These are phyloP conservation scores for Anolis carolinensis DNA, from an alignment of 2,113 vertebrate species.

Conservation along the genomic window DNA sequence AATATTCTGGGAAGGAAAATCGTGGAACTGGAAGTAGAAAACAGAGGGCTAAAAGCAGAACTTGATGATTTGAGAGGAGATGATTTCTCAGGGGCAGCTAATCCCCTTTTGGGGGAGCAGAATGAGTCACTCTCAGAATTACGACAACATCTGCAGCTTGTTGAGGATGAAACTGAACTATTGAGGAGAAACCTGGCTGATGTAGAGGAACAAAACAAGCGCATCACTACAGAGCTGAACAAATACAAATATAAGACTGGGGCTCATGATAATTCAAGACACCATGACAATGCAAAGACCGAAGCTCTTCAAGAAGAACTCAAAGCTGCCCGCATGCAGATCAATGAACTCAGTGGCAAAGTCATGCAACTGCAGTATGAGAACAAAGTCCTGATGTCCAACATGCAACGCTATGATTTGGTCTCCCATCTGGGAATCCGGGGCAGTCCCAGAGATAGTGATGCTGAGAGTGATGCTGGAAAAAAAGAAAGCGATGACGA, in stretches of 20 bases:
- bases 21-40: constrained; percentile 97
- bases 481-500: constrained; percentile 94
- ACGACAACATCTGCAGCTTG: constrained; percentile 95
- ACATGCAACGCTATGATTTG: constrained; percentile 98
- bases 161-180: constrained; percentile 96
- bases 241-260: constrained; percentile 96
- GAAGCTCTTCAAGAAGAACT: constrained; percentile 95
- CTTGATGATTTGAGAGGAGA: constrained; percentile 96
- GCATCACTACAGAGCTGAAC: constrained; percentile 91
- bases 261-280: constrained; percentile 84
- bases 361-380: constrained; percentile 99
- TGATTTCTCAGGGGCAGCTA: constrained; percentile 81
- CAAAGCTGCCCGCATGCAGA: constrained; percentile 92
- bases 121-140: constrained; percentile 93
- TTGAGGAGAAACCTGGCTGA: constrained; percentile 94
- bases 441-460: constrained; percentile 92
- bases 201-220: constrained; percentile 96
- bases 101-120: constrained; percentile 86
- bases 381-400: constrained; percentile 96
- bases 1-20: constrained; percentile 98
- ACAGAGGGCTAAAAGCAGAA: constrained; percentile 95
- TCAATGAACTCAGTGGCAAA: constrained; percentile 97
- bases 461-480: constrained; percentile 92
- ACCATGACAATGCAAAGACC: constrained; percentile 87
- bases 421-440: constrained; percentile 96